Evolutionary conservation across 2,797 vertebrate genomes (phyloP).

Genomic region (Mormyrus hasselquistii): DNA sequence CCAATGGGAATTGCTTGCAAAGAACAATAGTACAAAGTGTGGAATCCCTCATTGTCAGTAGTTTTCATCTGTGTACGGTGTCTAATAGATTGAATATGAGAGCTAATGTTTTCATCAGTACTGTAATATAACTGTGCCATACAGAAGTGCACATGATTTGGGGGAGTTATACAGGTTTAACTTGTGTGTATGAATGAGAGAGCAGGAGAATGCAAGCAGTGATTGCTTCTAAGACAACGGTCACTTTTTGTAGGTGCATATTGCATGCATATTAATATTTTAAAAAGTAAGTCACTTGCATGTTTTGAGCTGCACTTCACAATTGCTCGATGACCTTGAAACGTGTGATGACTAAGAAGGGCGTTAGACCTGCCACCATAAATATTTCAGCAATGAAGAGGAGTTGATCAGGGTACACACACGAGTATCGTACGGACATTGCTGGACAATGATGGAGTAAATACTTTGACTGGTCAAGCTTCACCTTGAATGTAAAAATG

Average conservation of each 20-base stretch:
- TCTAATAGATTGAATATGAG: neutral
- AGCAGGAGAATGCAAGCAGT: neutral
- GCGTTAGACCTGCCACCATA: neutral
- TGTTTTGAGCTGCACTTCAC: conserved; percentile 26
- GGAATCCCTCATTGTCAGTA: neutral
- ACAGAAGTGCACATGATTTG: neutral
- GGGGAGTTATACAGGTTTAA: neutral
- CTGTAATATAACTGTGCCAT: neutral
- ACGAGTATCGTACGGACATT: neutral
- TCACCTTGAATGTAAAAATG: neutral
- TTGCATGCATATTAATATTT: neutral
- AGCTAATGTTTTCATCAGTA: neutral
- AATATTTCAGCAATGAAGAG: neutral
- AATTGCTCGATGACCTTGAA: neutral
- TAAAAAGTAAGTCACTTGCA: neutral
- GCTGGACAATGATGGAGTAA: conserved; percentile 3
- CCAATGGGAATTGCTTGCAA: neutral
- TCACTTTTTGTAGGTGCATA: neutral
- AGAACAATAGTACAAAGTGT: neutral
- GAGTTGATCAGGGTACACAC: neutral
- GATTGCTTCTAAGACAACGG: neutral
- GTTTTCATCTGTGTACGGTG: neutral
- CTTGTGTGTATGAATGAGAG: neutral
- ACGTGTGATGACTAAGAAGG: neutral
- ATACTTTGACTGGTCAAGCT: neutral